Evolutionary conservation across 1,140 invertebrate genomes (phyloP).

Genomic region (Ceratitis capitata): DNA sequence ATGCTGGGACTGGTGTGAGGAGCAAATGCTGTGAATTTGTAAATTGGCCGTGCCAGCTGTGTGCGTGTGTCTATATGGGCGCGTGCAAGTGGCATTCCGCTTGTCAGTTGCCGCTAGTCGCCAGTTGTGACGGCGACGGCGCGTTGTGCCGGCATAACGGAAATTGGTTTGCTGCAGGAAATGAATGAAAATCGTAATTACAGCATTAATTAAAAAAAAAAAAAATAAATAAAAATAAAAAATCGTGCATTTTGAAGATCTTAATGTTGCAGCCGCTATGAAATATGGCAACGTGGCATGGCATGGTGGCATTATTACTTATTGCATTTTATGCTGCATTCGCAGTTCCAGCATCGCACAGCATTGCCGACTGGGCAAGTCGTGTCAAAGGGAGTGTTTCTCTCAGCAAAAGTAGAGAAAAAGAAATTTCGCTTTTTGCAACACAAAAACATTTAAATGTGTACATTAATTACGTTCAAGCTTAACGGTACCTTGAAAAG

Average conservation of each 20-base stretch:
- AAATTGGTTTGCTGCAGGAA: slow-evolving; percentile 37
- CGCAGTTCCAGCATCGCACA: neutral
- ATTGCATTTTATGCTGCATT: neutral
- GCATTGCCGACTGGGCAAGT: neutral
- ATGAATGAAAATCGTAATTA: slow-evolving; percentile 40
- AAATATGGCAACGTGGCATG: neutral
- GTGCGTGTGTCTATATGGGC: neutral
- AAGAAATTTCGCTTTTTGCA: neutral
- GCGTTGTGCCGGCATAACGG: neutral
- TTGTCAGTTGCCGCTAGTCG: neutral
- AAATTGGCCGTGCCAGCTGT: slow-evolving; percentile 24
- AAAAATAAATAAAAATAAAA: too few species aligned
- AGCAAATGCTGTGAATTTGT: slow-evolving; percentile 21
- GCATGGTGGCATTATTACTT: neutral
- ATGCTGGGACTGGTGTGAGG: neutral
- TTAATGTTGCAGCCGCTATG: neutral
- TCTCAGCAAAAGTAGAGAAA: too few species aligned
- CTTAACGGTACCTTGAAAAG: too few species aligned
- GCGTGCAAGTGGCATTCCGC: neutral
- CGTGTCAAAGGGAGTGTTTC: too few species aligned
- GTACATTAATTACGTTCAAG: neutral
- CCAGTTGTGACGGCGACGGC: neutral
- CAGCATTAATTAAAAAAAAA: slow-evolving; percentile 64
- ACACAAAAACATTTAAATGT: neutral
- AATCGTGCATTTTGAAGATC: slow-evolving; percentile 55